Evolutionary conservation across 2,113 vertebrate genomes (phyloP).

Genomic region (Microtus oregoni): DNA sequence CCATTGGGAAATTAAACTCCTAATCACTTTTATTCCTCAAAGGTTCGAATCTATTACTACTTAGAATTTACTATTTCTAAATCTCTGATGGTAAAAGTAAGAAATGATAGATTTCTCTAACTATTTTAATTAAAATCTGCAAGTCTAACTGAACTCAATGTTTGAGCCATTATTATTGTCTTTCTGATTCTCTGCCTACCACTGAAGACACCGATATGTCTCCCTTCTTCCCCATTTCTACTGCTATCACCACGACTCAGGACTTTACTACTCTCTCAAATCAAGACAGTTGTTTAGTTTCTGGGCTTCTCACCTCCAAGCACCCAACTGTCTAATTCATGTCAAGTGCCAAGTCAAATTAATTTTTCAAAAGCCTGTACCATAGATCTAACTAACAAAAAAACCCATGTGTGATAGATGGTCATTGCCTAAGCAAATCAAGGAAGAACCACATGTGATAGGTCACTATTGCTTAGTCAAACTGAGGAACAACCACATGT

Average conservation of each 20-base stretch:
- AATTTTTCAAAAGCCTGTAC: not conserved
- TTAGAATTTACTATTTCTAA: conserved; percentile 2
- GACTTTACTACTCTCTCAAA: not conserved
- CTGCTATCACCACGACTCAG: not conserved
- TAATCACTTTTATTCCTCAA: not conserved
- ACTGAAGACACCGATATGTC: not conserved
- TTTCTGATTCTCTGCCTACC: not conserved
- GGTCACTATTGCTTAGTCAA: no score
- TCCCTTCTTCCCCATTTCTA: not conserved
- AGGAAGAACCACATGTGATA: no score
- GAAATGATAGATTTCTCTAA: not conserved
- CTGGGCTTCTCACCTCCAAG: not conserved
- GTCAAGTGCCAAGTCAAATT: not conserved
- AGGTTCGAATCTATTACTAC: not conserved
- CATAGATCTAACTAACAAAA: not conserved
- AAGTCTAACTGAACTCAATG: not conserved
- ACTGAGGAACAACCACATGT: no score
- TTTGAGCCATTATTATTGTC: not conserved
- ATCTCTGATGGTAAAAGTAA: not conserved
- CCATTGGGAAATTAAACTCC: not conserved
- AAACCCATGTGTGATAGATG: fast-evolving
- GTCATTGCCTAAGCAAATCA: no score
- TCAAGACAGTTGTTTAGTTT: not conserved
- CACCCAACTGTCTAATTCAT: not conserved
- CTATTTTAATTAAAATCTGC: not conserved